Conservation (phyloP, 2,797 vertebrate species). For the Heterohyrax brucei region DNA sequence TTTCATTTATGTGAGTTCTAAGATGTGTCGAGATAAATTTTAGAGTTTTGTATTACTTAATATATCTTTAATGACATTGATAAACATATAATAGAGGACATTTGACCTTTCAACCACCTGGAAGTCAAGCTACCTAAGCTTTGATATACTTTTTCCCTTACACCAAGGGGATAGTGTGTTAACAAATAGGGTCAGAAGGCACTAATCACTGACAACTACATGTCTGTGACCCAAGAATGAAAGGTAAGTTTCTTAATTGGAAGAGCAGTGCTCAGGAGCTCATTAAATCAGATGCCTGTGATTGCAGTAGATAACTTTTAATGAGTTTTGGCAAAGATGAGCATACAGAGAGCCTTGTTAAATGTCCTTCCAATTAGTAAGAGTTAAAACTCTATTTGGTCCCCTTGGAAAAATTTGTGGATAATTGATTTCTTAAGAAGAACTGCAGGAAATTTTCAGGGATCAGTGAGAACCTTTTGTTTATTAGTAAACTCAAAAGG, state of each 20-base stretch:
- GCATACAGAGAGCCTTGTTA: no score
- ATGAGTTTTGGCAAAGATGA: no score
- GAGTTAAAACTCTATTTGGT: no score
- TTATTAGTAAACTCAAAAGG: conserved; percentile 22
- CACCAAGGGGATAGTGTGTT: neutral
- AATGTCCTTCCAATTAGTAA: no score
- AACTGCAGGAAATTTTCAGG: neutral
- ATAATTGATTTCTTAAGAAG: conserved; percentile 40
- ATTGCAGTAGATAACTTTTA: neutral
- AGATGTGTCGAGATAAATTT: no score
- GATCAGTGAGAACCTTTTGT: neutral
- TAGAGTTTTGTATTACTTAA: no score
- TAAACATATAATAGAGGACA: neutral
- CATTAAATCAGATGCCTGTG: neutral
- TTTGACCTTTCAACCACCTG: neutral
- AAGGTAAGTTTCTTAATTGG: no score
- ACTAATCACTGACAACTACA: neutral
- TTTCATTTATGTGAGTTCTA: no score
- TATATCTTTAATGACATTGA: neutral
- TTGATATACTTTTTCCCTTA: neutral
- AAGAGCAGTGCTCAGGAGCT: neutral
- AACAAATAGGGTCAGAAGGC: neutral
- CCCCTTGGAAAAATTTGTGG: neutral
- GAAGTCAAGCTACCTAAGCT: neutral
- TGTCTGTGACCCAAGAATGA: neutral